phyloP scores from a whole-genome alignment of 2,113 vertebrate genomes.

The Propithecus coquereli region DNA sequence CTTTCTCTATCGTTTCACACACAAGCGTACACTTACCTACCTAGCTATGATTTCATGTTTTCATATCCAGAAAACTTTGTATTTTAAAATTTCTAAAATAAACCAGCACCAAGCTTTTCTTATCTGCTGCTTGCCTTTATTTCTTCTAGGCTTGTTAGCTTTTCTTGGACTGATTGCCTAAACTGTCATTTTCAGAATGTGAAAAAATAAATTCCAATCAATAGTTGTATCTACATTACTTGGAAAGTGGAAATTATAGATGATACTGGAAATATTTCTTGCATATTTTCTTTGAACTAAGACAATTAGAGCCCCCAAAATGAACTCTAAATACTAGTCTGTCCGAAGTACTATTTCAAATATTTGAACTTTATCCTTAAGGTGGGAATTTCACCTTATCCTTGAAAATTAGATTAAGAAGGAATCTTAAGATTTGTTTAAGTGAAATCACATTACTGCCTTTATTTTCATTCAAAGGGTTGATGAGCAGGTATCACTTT shows the following conservation, averaged over 20 bases:
- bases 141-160: slow-evolving; percentile 50
- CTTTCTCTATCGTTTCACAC: neutral
- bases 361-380: slow-evolving; percentile 22
- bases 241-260: slow-evolving; percentile 21
- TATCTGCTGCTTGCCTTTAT: slow-evolving; percentile 11
- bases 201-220: slow-evolving; percentile 22
- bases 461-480: slow-evolving; percentile 67
- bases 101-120: slow-evolving; percentile 17
- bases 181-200: slow-evolving; percentile 22
- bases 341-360: neutral
- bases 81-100: slow-evolving; percentile 18
- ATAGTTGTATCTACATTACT: slow-evolving; percentile 15
- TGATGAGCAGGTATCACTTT: slow-evolving; percentile 80
- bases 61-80: neutral
- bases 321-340: neutral
- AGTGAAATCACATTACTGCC: slow-evolving; percentile 68
- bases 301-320: neutral
- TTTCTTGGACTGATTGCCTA: slow-evolving; percentile 28
- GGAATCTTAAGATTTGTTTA: slow-evolving; percentile 66
- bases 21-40: neutral
- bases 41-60: slow-evolving; percentile 15
- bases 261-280: slow-evolving; percentile 48
- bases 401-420: slow-evolving; percentile 57
- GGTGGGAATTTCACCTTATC: slow-evolving; percentile 62
- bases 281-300: slow-evolving; percentile 47